These are phyloP conservation scores for Nothocercus nigrocapillus DNA, from an alignment of 2,113 vertebrate species.

Conservation along the genomic window DNA sequence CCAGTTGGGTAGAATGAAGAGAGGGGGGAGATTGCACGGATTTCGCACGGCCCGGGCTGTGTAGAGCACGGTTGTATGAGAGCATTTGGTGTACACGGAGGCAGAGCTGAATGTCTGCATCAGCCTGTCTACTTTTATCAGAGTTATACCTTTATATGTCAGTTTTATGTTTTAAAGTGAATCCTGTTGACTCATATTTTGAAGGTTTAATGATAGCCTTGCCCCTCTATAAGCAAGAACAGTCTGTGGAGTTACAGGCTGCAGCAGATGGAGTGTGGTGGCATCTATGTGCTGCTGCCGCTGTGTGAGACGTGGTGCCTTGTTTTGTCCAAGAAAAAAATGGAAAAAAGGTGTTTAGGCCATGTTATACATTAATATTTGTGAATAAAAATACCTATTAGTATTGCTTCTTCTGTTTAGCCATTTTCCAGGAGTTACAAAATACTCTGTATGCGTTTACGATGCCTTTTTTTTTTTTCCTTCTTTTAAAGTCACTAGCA, in stretches of 20 bases:
- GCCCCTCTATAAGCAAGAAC: neutral
- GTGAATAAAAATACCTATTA: neutral
- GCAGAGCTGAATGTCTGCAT: neutral
- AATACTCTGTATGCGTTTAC: neutral
- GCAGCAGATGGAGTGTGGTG: neutral
- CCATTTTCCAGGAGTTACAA: neutral
- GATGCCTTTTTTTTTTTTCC: neutral
- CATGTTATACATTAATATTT: neutral
- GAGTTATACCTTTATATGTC: neutral
- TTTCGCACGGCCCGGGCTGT: neutral
- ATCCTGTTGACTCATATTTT: neutral
- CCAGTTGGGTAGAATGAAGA: neutral
- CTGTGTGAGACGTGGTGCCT: neutral
- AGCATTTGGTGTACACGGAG: neutral
- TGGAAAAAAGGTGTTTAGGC: neutral
- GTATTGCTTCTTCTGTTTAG: neutral
- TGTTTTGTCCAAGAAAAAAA: neutral
- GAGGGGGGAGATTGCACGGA: neutral
- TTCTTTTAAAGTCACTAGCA: neutral
- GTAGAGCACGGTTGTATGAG: neutral
- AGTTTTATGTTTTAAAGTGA: neutral
- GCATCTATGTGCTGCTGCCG: neutral
- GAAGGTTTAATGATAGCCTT: neutral
- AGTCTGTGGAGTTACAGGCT: neutral
- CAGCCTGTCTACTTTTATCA: neutral